Evolutionary conservation across 2,888 invertebrate genomes (phyloP).

Genomic region (Tenodera sinensis): DNA sequence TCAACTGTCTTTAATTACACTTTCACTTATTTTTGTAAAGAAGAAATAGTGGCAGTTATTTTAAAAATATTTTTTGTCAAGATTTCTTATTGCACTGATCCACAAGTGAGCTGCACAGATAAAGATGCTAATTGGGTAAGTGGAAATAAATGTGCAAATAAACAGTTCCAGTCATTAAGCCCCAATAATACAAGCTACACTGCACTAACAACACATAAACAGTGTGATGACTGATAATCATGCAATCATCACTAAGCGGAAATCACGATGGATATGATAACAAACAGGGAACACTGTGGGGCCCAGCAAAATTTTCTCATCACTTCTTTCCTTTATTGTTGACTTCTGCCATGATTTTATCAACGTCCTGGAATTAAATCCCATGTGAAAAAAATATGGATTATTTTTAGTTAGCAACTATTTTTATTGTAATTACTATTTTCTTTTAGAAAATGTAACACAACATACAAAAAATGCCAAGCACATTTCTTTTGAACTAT

Average conservation of each 20-base stretch:
- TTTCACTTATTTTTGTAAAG: not conserved
- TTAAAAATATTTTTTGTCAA: not conserved
- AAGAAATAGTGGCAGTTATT: not conserved
- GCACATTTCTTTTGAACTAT: not conserved
- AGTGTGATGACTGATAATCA: not conserved
- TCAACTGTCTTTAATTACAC: not conserved
- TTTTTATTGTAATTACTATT: not conserved
- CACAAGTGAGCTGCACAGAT: not conserved
- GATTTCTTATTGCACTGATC: not conserved
- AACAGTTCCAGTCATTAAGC: not conserved
- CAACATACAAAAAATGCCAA: not conserved
- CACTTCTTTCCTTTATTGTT: slow-evolving; percentile 32
- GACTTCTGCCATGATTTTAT: slow-evolving; percentile 47
- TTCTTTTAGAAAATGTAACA: slow-evolving; percentile 8
- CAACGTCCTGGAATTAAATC: slow-evolving; percentile 48
- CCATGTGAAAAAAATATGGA: slow-evolving; percentile 22
- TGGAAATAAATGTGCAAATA: not conserved
- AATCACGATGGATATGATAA: slow-evolving; percentile 23
- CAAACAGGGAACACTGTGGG: slow-evolving; percentile 22
- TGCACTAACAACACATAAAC: not conserved
- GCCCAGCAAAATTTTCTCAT: slow-evolving; percentile 25
- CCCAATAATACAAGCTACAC: no score
- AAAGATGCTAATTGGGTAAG: no score
- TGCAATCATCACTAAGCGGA: slow-evolving; percentile 16
- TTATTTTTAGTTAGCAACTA: slow-evolving; percentile 14